Evolutionary conservation across 1,140 invertebrate species (phyloP).

Genomic region (Halyomorpha halys): DNA sequence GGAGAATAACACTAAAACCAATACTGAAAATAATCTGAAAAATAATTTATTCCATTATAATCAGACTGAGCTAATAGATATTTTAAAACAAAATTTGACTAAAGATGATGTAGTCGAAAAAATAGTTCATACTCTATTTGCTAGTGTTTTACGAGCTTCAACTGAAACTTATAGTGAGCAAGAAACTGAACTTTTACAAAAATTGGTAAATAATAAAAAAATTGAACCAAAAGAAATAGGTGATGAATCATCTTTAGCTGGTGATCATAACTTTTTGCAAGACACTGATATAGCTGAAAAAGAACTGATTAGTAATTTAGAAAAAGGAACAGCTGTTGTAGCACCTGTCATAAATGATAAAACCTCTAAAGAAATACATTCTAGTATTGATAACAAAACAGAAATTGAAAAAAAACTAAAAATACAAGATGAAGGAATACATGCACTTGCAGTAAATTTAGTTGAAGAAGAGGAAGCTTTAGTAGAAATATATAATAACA

Average conservation of each 20-base stretch:
- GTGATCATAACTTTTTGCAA: too few species aligned
- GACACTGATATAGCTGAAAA: too few species aligned
- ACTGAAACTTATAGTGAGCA: neutral
- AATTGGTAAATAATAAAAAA: too few species aligned
- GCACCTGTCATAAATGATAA: too few species aligned
- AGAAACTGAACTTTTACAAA: neutral
- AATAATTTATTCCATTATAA: conserved; percentile 1
- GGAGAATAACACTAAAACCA: neutral
- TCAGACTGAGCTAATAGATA: conserved; percentile 24
- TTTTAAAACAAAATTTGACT: conserved; percentile 30
- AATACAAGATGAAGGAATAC: too few species aligned
- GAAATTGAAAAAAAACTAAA: too few species aligned
- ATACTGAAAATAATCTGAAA: conserved; percentile 16
- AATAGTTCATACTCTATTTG: conserved; percentile 29
- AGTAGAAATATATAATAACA: neutral
- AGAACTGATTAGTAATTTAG: too few species aligned
- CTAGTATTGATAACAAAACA: too few species aligned
- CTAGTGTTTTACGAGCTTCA: conserved; percentile 25
- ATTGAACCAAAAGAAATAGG: too few species aligned
- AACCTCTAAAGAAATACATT: too few species aligned
- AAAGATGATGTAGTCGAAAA: conserved; percentile 29
- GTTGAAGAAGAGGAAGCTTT: neutral
- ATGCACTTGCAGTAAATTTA: neutral
- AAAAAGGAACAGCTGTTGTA: too few species aligned
- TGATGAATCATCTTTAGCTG: too few species aligned